These are phyloP conservation scores for Nemurella pictetii DNA, from an alignment of 2,888 invertebrate genomes.

Conservation along the genomic window DNA sequence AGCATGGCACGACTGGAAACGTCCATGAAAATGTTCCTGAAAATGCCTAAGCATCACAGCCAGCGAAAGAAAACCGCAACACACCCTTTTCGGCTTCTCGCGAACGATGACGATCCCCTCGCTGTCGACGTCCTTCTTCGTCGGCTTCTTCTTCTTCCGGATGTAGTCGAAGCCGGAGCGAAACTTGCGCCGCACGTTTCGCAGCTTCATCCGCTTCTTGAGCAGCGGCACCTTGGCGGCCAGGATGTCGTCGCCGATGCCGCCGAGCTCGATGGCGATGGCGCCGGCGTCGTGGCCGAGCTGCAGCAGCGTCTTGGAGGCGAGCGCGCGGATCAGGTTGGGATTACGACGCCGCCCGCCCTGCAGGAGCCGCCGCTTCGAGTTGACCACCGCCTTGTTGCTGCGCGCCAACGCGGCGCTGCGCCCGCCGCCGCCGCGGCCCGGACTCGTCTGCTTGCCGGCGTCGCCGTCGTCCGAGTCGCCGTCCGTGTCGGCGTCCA, in stretches of 20 bases:
- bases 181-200: constrained; percentile 72
- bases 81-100: constrained; percentile 40
- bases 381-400: constrained; percentile 51
- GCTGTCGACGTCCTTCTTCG: constrained; percentile 58
- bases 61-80: too few relatives aligned
- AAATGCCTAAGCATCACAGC: too few relatives aligned
- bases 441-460: constrained; percentile 41
- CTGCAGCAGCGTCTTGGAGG: constrained; percentile 40
- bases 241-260: background rate
- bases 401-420: constrained; percentile 51
- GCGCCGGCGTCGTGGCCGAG: background rate
- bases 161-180: constrained; percentile 89
- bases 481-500: constrained; percentile 45
- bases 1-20: too few relatives aligned
- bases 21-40: too few relatives aligned
- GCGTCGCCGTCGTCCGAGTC: constrained; percentile 14
- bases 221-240: constrained; percentile 25
- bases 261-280: background rate
- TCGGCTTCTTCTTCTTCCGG: constrained; percentile 81
- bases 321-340: constrained; percentile 47
- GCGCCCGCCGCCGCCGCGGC: constrained; percentile 45
- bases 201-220: constrained; percentile 62
- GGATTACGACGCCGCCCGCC: constrained; percentile 42
- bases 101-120: constrained; percentile 30
- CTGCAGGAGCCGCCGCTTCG: constrained; percentile 49